Evolutionary conservation across 1,140 invertebrate species (phyloP), one percentile per base, ranked within the genome.

Genomic region (Saccostrea cuccullata): DNA sequence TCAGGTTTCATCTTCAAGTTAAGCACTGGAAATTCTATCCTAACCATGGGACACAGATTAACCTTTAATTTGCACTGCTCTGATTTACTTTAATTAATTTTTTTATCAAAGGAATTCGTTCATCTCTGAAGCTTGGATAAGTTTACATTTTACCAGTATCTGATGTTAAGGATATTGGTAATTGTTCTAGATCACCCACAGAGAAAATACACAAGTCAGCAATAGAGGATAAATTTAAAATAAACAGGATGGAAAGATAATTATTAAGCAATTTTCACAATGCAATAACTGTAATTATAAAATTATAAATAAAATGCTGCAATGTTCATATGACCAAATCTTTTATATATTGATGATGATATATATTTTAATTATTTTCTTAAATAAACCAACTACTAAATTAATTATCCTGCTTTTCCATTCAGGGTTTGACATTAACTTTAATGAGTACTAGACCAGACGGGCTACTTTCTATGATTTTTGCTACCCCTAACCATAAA

Each of bases 161-260:
- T 77, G 23, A 17, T 77, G 23, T 30, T 11, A 30, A 30, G 5
- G 30, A 77, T 47, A 47, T 77, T 30, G 26, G 70, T 36, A 8
- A 77, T 30, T 77, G 70, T 77, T 77, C 26, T 30, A 77, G 70
- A 77, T 77, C 70, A 77, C 70, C 70, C 70, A 77, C 70, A 36
- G 13, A 30, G 26, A 77, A 11, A 77, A 30, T 12, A 26, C 9
- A 12, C 13, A 30, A 8, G 23, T 30, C 13, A 12, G 0, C 11
- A 77, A 77, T 36, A 36, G 26, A 20, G 15, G 47, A 47, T 47
- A 47, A 47, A 64, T 0, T 6, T 64, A 64, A 64, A 64, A 64
- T 2, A 64, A 64, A 20, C 58, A 64, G 58, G 58, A 64, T 20
- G 58, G 17, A 4, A 58, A 36, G 30, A 9, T 47, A 8, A 47